Evolutionary conservation across 2,888 invertebrate species (phyloP).

Genomic region (Ischnura elegans): DNA sequence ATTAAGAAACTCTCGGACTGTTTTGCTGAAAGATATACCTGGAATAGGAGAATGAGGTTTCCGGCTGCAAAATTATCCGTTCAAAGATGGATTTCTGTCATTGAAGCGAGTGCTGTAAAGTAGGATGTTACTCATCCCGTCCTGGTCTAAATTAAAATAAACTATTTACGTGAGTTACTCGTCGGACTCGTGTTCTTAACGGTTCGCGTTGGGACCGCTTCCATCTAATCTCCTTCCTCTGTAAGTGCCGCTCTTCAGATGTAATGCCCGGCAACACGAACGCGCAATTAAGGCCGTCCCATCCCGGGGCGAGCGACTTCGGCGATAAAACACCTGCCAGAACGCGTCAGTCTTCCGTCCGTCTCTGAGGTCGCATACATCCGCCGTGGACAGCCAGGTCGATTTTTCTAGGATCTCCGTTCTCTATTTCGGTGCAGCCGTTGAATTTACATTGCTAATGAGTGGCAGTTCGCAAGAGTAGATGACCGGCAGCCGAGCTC

Average conservation of each 20-base stretch:
- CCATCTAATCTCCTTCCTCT: neutral
- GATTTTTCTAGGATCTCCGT: too few species aligned
- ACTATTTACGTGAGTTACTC: neutral
- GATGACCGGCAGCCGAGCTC: too few species aligned
- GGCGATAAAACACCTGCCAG: constrained; percentile 2
- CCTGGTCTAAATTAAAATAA: neutral
- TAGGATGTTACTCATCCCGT: neutral
- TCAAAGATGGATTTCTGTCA: too few species aligned
- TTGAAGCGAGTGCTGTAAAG: too few species aligned
- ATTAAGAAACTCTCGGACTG: too few species aligned
- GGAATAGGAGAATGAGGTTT: too few species aligned
- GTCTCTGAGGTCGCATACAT: neutral
- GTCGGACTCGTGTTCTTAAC: neutral
- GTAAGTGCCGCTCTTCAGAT: neutral
- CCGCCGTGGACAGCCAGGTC: neutral
- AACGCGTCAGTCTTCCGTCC: neutral
- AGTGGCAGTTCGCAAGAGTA: too few species aligned
- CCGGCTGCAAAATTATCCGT: too few species aligned
- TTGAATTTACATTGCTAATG: too few species aligned
- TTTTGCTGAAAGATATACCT: too few species aligned
- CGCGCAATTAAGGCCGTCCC: neutral
- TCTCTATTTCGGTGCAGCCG: too few species aligned
- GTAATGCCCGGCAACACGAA: neutral
- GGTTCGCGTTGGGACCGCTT: neutral
- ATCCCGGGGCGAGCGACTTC: neutral